phyloP scores from a whole-genome alignment of 2,797 vertebrate species.

The Neosalanx taihuensis region DNA sequence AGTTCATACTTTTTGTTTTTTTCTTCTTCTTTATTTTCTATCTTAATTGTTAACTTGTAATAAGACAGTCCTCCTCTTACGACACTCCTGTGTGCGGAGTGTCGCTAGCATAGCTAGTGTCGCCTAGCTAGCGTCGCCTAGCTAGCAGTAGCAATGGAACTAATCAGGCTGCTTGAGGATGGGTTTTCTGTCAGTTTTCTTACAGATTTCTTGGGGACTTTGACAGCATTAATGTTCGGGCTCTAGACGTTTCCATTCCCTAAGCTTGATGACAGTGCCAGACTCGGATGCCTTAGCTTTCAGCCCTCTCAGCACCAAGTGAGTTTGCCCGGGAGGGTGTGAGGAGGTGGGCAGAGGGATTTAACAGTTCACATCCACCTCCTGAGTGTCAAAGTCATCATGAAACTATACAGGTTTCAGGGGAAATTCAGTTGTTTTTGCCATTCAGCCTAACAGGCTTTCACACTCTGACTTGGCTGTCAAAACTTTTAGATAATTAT shows the following conservation, averaged over 20 bases:
- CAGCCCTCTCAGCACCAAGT: conserved; percentile 20
- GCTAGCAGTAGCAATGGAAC: conserved; percentile 39
- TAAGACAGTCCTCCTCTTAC: conserved; percentile 34
- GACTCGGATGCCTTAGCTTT: conserved; percentile 50
- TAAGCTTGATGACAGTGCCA: conserved; percentile 56
- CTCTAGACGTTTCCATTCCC: conserved; percentile 54
- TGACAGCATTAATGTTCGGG: conserved; percentile 16
- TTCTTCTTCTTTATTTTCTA: conserved; percentile 18
- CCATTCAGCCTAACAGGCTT: conserved; percentile 35
- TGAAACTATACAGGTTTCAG: conserved; percentile 39
- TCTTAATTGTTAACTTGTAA: conserved; percentile 40
- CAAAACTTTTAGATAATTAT: conserved; percentile 22
- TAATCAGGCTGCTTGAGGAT: conserved; percentile 32
- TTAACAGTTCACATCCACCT: conserved; percentile 31
- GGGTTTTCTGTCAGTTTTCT: conserved; percentile 5
- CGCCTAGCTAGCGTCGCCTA: conserved; percentile 42
- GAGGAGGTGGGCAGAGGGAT: conserved; percentile 6
- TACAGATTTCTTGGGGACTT: conserved; percentile 13
- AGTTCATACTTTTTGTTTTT: neutral
- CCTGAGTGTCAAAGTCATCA: conserved; percentile 42
- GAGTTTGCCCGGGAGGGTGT: conserved; percentile 21
- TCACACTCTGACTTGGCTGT: conserved; percentile 36
- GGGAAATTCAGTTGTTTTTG: conserved; percentile 40
- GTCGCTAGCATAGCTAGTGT: conserved; percentile 25
- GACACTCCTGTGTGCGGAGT: conserved; percentile 19